Base-by-base conservation (phyloP, 2,113 vertebrate species). In the Chrysemys picta region DNA sequence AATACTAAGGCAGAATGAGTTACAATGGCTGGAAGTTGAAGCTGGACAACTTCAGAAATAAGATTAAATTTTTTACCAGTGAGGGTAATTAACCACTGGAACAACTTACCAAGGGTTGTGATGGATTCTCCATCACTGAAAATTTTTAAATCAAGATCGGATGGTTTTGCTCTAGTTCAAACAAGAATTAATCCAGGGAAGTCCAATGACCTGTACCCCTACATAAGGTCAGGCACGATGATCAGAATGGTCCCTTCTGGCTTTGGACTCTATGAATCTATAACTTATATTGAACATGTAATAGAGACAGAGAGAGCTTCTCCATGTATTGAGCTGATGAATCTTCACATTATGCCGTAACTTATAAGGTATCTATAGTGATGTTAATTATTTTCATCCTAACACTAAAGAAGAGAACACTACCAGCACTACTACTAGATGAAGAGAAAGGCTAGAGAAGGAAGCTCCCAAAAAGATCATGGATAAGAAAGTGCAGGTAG, bases 251-350 rank as follows among this genome's bases (percentile, higher is more conserved):
- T 52, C 16, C 50, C 50, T 52, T 52, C 50, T 52, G 50, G 53
- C 53, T 54, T 22, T 8, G 53, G 91, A 24, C 35, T 84, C 29
- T 91, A 45, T 2, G 62, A 94, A 96, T 92, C 94, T 83, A 89
- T 84, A 97, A 84, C 82, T 69, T 5, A 72, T 82, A 85, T 59
- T 27, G 84, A 69, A 85, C 93, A 81, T 93, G 91, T 89, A 94
- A 96, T 89, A 87, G 93, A 93, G 85, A 95, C 87, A 88, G 93
- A 69, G 84, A 96, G 82, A 92, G 76, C 93, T 96, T 94, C 29
- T 65, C 31, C n/a, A 38, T 69, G 91, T 87, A 56, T 82, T 93
- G 89, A 94, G 89, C 80, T 95, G 91, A 91, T 95, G 91, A 95
- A 95, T 92, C 83, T 95, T 89, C 93, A 94, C 88, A 24, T 92